Conservation (phyloP, 2,888 invertebrate genomes). For the Meandrusa payeni region DNA sequence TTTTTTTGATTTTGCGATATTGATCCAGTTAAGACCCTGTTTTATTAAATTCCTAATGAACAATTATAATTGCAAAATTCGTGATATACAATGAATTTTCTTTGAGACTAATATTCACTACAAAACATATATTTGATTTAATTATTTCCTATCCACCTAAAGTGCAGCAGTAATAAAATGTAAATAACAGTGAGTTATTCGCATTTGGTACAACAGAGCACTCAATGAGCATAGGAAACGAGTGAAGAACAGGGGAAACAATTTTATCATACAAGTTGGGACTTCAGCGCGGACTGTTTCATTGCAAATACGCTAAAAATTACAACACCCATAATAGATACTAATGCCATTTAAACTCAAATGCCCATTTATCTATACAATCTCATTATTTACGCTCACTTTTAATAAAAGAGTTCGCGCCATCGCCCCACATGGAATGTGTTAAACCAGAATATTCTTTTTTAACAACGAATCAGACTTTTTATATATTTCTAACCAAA, state of each 20-base stretch:
- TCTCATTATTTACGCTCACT: constrained; percentile 16
- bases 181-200: constrained; percentile 69
- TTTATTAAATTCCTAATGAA: neutral
- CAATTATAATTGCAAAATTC: neutral
- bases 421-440: constrained; percentile 52
- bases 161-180: constrained; percentile 74
- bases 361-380: constrained; percentile 26
- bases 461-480: constrained; percentile 60
- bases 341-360: constrained; percentile 22
- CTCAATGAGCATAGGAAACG: constrained; percentile 67
- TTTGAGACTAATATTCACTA: constrained; percentile 12
- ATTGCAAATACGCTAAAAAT: constrained; percentile 12
- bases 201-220: constrained; percentile 76
- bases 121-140: constrained; percentile 23
- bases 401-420: constrained; percentile 8
- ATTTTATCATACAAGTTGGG: constrained; percentile 23
- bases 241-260: constrained; percentile 30
- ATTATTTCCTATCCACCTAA: constrained; percentile 66
- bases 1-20: too few species aligned
- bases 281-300: constrained; percentile 22
- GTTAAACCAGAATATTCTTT: constrained; percentile 46
- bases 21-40: constrained; percentile 9
- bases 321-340: constrained; percentile 20
- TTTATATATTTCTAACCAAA: constrained; percentile 56
- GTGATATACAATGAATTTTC: constrained; percentile 9